Conservation (phyloP, 2,888 invertebrate species). For the Cabera pusaria region DNA sequence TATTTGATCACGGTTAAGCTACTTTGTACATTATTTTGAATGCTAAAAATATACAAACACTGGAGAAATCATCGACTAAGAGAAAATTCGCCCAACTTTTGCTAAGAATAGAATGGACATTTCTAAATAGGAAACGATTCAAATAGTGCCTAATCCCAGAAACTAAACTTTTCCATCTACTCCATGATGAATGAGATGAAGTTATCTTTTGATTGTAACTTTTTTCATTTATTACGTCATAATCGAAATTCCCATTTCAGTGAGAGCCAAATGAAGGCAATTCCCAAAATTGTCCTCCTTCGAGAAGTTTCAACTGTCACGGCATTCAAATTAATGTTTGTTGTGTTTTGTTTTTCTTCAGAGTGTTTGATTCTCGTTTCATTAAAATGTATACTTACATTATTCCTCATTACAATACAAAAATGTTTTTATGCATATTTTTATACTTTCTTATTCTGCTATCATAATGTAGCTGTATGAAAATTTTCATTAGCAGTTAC, state of each 20-base stretch:
- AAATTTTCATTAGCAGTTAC: conserved; percentile 60
- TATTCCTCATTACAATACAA: conserved; percentile 39
- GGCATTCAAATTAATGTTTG: conserved; percentile 80
- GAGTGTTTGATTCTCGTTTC: conserved; percentile 64
- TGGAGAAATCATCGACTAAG: too few relatives aligned
- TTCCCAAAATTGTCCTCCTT: conserved; percentile 77
- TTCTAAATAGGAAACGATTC: too few relatives aligned
- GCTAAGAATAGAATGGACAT: too few relatives aligned
- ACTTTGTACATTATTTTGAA: too few relatives aligned
- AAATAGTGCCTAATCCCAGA: conserved; percentile 6
- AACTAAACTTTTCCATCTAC: conserved; percentile 12
- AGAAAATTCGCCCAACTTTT: too few relatives aligned
- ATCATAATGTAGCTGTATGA: conserved; percentile 45
- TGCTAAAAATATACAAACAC: too few relatives aligned
- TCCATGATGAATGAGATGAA: conserved; percentile 81
- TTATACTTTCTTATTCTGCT: conserved; percentile 35
- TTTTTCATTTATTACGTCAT: conserved; percentile 81
- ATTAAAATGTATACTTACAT: conserved; percentile 52
- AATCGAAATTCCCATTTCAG: conserved; percentile 74
- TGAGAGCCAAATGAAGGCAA: conserved; percentile 74
- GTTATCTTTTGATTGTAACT: conserved; percentile 80
- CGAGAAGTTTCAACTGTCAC: conserved; percentile 76
- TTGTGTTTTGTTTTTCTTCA: conserved; percentile 75
- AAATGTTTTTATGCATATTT: conserved; percentile 35
- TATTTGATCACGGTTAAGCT: too few relatives aligned